Evolutionary conservation across 2,888 invertebrate genomes (phyloP).

Genomic region (Myathropa florea): DNA sequence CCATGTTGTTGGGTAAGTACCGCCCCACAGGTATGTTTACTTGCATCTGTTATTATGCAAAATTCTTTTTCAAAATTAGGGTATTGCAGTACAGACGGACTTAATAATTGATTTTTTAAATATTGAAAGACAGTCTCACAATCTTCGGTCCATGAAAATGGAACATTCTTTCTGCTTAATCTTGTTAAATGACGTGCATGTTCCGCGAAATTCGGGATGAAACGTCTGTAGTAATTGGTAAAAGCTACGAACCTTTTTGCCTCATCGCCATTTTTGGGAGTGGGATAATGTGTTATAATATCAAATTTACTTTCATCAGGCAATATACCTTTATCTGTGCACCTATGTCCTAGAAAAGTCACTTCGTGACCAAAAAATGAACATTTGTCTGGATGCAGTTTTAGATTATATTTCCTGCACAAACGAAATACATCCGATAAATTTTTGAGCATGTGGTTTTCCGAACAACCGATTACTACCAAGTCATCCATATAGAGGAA

Average conservation of each 20-base stretch:
- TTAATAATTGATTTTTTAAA: conserved; percentile 19
- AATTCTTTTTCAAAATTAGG: conserved; percentile 35
- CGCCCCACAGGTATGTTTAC: neutral
- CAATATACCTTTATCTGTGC: conserved; percentile 32
- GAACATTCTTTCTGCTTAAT: conserved; percentile 28
- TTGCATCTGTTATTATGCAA: neutral
- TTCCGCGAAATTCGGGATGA: conserved; percentile 34
- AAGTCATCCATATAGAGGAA: no score
- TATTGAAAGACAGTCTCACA: conserved; percentile 46
- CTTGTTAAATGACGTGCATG: conserved; percentile 8
- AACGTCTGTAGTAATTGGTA: no score
- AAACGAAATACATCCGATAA: conserved; percentile 22
- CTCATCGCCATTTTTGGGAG: conserved; percentile 44
- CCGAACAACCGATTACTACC: no score
- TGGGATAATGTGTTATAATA: conserved; percentile 33
- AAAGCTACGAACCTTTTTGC: conserved; percentile 56
- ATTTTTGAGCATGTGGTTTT: no score
- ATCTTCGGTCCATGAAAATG: conserved; percentile 40
- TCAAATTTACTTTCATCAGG: conserved; percentile 41
- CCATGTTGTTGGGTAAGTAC: conserved; percentile 39
- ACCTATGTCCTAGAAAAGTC: conserved; percentile 43
- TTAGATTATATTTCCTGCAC: conserved; percentile 47
- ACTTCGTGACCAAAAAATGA: conserved; percentile 37
- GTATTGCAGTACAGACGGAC: conserved; percentile 21
- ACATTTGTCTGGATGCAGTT: no score